Conservation (phyloP, 1,140 invertebrate species). For the Campoletis sonorensis region DNA sequence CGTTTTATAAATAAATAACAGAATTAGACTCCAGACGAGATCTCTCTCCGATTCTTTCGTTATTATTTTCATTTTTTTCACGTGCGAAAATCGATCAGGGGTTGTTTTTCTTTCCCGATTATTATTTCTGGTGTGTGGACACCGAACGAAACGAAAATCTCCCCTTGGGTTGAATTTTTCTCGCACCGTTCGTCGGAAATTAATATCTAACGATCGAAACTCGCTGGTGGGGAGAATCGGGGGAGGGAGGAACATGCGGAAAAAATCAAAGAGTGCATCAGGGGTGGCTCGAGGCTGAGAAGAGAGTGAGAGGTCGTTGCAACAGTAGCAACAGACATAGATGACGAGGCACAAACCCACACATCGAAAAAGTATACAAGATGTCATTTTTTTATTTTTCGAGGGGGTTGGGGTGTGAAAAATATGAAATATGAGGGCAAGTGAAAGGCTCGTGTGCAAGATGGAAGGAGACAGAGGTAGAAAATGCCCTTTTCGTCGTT, state of each 20-base stretch:
- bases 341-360: slow-evolving; percentile 4
- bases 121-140: background rate
- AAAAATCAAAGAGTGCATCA: slow-evolving; percentile 44
- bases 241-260: slow-evolving; percentile 49
- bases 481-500: slow-evolving; percentile 58
- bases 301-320: background rate
- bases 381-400: background rate
- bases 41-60: background rate
- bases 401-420: slow-evolving; percentile 60
- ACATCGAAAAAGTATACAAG: slow-evolving; percentile 2
- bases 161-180: background rate
- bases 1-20: background rate
- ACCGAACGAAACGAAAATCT: background rate
- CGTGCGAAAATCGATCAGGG: background rate
- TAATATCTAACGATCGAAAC: slow-evolving; percentile 59
- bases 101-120: background rate
- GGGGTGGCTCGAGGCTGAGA: background rate
- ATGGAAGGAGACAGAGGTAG: slow-evolving; percentile 42
- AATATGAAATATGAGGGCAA: slow-evolving; percentile 70
- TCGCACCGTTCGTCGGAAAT: slow-evolving; percentile 57
- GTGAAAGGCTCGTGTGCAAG: slow-evolving; percentile 31
- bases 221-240: slow-evolving; percentile 39
- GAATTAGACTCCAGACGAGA: background rate
- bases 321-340: background rate
- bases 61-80: background rate